Evolutionary conservation across 2,888 invertebrate species (phyloP), one percentile per base, ranked within the genome.

Genomic region (Galerucella calmariensis): DNA sequence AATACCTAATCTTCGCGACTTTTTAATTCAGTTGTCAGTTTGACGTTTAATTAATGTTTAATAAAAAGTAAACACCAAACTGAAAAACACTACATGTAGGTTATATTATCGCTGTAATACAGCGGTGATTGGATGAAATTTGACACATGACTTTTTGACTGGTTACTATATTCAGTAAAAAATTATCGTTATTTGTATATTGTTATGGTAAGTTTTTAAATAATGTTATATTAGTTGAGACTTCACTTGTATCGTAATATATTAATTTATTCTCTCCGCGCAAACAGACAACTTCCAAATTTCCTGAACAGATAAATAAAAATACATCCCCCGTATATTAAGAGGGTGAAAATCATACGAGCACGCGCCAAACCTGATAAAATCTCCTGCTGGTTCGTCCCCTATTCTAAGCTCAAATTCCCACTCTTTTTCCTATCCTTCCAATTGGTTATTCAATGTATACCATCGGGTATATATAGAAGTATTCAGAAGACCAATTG

Each of bases 291-390:
- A 35, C 35, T 35, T 35, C 35, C 5, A 51, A 4, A 14, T 51
- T 51, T 51, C 51, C 51, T 51, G 51, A n/a, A 56, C 10, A 20
- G 8, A 56, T 16, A 56, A 56, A 56, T 9, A 20, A 6, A 56
- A 2, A n/a, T 51, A 51, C 56, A 56, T 20, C 20, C 20, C 56
- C 56, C 9, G 56, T 56, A 56, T 20, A 56, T 56, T 35, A 35
- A 35, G 14, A 41, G 16, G 35, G 41, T 8, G 41, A 62, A 62
- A 41, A 62, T n/a, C 41, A 35, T 62, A 9, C 35, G 62, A 62
- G 62, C 62, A 62, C 14, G 62, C 62, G 62, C 62, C 14, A 41
- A 56, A 20, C 56, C 56, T 56, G 10, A 56, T 20, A 56, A 62
- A 35, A 62, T n/a, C 14, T 24, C 59, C 10, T 27, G 20, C 11